Evolutionary conservation across 2,888 invertebrate species (phyloP).

Genomic region (Lypha dubia): DNA sequence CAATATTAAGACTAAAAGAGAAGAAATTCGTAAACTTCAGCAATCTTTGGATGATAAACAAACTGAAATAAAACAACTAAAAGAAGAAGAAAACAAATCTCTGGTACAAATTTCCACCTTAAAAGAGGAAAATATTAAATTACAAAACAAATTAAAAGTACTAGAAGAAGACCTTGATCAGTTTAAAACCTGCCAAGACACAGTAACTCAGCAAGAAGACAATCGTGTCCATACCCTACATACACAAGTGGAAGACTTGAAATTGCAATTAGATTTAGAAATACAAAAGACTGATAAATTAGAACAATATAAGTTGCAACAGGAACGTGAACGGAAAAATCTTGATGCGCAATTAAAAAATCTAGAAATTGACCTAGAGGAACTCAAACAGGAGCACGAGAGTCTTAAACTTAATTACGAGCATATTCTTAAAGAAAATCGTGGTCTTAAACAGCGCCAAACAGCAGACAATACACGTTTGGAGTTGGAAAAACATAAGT

Average conservation of each 20-base stretch:
- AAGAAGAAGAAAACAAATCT: slow-evolving; percentile 80
- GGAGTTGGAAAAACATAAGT: slow-evolving; percentile 85
- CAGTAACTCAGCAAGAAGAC: slow-evolving; percentile 65
- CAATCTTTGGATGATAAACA: slow-evolving; percentile 78
- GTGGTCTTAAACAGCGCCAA: slow-evolving; percentile 73
- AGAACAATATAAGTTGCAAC: slow-evolving; percentile 77
- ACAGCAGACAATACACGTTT: slow-evolving; percentile 75
- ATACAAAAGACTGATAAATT: slow-evolving; percentile 82
- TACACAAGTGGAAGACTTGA: slow-evolving; percentile 78
- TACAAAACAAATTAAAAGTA: slow-evolving; percentile 79
- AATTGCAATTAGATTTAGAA: slow-evolving; percentile 80
- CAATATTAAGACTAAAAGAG: slow-evolving; percentile 84
- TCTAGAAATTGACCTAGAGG: slow-evolving; percentile 84
- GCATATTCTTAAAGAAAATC: slow-evolving; percentile 77
- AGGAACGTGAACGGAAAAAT: slow-evolving; percentile 84
- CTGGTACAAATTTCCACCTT: slow-evolving; percentile 80
- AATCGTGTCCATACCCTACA: slow-evolving; percentile 70
- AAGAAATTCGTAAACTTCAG: slow-evolving; percentile 84
- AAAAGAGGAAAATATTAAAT: slow-evolving; percentile 80
- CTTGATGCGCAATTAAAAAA: slow-evolving; percentile 84
- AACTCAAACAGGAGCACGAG: slow-evolving; percentile 78
- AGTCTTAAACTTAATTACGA: slow-evolving; percentile 78
- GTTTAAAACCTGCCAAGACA: slow-evolving; percentile 71
- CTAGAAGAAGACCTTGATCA: slow-evolving; percentile 82
- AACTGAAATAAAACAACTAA: slow-evolving; percentile 77